phyloP scores from a whole-genome alignment of 2,797 vertebrate species.

The Pseudochirops corinnae region DNA sequence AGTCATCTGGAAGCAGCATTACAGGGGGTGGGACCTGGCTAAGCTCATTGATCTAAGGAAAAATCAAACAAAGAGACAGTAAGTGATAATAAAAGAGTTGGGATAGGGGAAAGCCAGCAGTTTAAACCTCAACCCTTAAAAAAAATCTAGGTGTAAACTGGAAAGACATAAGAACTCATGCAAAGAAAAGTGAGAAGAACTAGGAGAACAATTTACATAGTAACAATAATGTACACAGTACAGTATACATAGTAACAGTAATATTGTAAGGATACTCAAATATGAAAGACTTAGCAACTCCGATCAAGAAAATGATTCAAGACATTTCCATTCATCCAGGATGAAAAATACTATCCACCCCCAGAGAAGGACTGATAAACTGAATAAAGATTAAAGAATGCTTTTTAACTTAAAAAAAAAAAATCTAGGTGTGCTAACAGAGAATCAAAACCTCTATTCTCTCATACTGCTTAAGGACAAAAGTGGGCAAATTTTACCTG shows the following conservation, averaged over 20 bases:
- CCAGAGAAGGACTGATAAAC: too few relatives aligned
- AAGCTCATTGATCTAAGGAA: constrained; percentile 92
- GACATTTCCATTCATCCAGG: too few relatives aligned
- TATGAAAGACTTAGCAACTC: too few relatives aligned
- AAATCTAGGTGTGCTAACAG: not conserved
- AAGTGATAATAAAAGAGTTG: not conserved
- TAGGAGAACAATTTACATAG: too few relatives aligned
- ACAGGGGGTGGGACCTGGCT: constrained; percentile 95
- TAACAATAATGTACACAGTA: too few relatives aligned
- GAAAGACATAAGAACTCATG: too few relatives aligned
- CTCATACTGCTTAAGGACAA: constrained; percentile 38
- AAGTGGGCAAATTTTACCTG: constrained; percentile 44
- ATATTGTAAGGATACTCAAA: too few relatives aligned
- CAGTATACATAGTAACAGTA: too few relatives aligned
- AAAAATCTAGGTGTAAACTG: not conserved
- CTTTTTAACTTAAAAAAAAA: not conserved
- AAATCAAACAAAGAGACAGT: constrained; percentile 23
- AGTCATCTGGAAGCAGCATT: constrained; percentile 96
- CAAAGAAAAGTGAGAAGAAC: too few relatives aligned
- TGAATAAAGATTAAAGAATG: too few relatives aligned
- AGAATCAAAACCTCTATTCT: constrained; percentile 16
- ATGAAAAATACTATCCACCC: too few relatives aligned
- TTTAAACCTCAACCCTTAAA: constrained; percentile 20
- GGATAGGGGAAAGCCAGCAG: constrained; percentile 24
- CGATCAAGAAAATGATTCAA: too few relatives aligned